phyloP scores from a whole-genome alignment of 2,797 vertebrate genomes.

The Agapornis canus region DNA sequence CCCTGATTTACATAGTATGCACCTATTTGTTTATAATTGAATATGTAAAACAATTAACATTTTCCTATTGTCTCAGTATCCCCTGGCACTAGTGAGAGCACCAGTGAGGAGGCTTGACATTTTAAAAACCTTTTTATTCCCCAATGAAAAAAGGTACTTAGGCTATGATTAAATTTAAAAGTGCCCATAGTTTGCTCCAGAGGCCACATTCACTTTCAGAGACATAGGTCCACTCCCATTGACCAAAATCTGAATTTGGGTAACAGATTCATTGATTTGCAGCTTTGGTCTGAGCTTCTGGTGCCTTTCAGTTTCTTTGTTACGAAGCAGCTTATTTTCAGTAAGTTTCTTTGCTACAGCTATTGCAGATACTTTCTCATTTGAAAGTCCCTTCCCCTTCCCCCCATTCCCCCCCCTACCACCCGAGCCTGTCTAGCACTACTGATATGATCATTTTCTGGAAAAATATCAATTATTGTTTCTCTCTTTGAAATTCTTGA shows the following conservation, averaged over 20 bases:
- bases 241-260: neutral
- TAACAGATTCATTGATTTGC: constrained; percentile 5
- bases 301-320: neutral
- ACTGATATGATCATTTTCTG: neutral
- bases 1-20: neutral
- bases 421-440: neutral
- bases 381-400: neutral
- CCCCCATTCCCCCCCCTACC: too few species aligned
- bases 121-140: constrained; percentile 25
- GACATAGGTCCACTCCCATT: neutral
- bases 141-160: constrained; percentile 24
- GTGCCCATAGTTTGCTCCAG: neutral
- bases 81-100: neutral
- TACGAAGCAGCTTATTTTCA: neutral
- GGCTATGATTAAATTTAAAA: constrained; percentile 34
- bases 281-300: neutral
- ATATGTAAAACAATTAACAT: neutral
- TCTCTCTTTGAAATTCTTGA: neutral
- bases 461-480: neutral
- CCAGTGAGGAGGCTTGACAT: neutral
- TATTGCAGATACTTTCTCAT: neutral
- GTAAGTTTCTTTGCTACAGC: neutral
- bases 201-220: neutral
- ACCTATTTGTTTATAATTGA: neutral
- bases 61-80: neutral